Conservation (phyloP, 2,797 vertebrate genomes). For the Artibeus lituratus region DNA sequence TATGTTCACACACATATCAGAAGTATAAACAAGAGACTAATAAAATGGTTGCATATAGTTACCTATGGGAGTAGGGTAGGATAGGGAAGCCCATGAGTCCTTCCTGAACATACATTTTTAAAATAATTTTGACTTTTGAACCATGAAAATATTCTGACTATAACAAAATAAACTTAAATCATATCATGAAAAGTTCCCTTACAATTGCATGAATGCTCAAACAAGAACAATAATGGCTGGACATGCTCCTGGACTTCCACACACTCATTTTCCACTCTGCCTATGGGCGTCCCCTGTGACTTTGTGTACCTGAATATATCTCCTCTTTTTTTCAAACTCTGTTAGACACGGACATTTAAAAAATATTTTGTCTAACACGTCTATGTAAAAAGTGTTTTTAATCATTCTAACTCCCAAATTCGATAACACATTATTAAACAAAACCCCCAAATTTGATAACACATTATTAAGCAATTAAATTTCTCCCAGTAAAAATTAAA, state of each 20-base stretch:
- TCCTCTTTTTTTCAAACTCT: neutral
- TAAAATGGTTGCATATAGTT: neutral
- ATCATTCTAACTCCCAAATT: neutral
- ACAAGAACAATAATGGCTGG: neutral
- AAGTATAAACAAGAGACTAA: neutral
- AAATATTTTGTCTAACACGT: neutral
- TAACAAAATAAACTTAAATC: neutral
- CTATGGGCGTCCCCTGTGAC: neutral
- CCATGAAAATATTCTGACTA: neutral
- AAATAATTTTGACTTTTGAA: neutral
- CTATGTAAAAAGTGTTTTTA: neutral
- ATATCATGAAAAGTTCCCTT: neutral
- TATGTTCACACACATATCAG: too few relatives aligned
- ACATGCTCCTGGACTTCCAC: neutral
- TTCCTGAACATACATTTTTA: neutral
- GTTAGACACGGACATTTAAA: neutral
- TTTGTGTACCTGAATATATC: neutral
- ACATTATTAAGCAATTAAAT: neutral
- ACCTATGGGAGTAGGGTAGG: fast-evolving
- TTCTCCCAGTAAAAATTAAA: neutral
- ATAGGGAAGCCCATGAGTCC: too few relatives aligned
- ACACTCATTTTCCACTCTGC: too few relatives aligned
- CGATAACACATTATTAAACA: neutral
- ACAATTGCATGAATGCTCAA: neutral
- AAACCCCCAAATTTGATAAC: neutral